Conservation (phyloP, 2,888 invertebrate genomes). For the Sphaerophoria rueppellii region DNA sequence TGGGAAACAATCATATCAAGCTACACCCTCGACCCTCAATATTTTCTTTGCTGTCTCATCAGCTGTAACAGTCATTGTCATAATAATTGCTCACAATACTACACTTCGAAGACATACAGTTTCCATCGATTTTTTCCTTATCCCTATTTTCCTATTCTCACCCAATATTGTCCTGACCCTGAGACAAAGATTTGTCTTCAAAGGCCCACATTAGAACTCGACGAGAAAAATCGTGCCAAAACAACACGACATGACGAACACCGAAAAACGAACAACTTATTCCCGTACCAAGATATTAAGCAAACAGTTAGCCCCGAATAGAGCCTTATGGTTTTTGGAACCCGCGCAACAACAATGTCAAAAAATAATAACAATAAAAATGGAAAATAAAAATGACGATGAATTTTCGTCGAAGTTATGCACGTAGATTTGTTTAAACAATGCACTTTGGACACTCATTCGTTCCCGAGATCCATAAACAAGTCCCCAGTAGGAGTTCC, state of each 20-base stretch:
- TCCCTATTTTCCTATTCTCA: too few relatives aligned
- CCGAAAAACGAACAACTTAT: slow-evolving; percentile 45
- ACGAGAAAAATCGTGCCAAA: slow-evolving; percentile 74
- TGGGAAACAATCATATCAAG: too few relatives aligned
- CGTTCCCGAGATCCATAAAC: slow-evolving; percentile 15
- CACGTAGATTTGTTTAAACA: slow-evolving; percentile 72
- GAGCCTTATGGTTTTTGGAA: slow-evolving; percentile 32
- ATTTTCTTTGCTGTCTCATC: too few relatives aligned
- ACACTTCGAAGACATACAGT: slow-evolving; percentile 30
- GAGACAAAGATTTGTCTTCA: slow-evolving; percentile 52
- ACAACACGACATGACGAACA: slow-evolving; percentile 74
- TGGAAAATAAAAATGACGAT: slow-evolving; percentile 34
- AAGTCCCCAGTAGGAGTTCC: slow-evolving; percentile 27
- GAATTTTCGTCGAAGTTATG: slow-evolving; percentile 53
- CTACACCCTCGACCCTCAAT: too few relatives aligned
- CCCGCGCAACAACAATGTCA: slow-evolving; percentile 21
- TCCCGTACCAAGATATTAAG: slow-evolving; percentile 30
- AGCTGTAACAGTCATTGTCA: slow-evolving; percentile 26
- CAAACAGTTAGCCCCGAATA: slow-evolving; percentile 65
- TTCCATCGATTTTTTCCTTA: too few relatives aligned
- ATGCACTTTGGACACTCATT: slow-evolving; percentile 71
- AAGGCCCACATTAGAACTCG: slow-evolving; percentile 45
- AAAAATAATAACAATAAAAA: slow-evolving; percentile 58
- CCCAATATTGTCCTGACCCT: not conserved
- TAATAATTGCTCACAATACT: slow-evolving; percentile 59